Base-by-base conservation (phyloP, 2,888 invertebrate genomes). In the Neuroscelio doddi region DNA sequence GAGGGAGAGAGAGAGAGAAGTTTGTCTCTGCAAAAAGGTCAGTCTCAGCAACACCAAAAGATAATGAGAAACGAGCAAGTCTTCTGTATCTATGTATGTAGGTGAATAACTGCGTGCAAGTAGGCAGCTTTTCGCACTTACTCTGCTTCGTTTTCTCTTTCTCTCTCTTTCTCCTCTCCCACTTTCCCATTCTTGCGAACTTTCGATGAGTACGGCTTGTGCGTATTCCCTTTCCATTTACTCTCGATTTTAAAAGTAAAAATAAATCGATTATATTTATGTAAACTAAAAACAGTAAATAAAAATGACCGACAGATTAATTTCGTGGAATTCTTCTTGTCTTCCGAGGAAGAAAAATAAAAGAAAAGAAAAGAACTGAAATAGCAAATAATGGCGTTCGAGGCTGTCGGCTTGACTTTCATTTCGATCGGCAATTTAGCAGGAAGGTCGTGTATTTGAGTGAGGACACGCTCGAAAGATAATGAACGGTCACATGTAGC, bases 241-340 rank as follows among this genome's bases (percentile, higher is more conserved):
- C 75, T 80, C 77, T 76, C 79, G 75, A 78, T 79, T 75, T 76
- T 75, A 67, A 73, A 66, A 52, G 50, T 65, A 65, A 63, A 68
- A 73, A 24, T 26, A 17, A 17, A 26, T 55, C 47, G n/a, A n/a
- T n/a, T n/a, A n/a, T n/a, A n/a, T n/a, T n/a, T n/a, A n/a, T n/a
- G n/a, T n/a, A n/a, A n/a, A n/a, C n/a, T n/a, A n/a, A n/a, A n/a
- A n/a, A n/a, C n/a, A n/a, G n/a, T n/a, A n/a, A n/a, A n/a, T n/a
- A n/a, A n/a, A n/a, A n/a, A n/a, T n/a, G n/a, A n/a, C n/a, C n/a
- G n/a, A n/a, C n/a, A n/a, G n/a, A n/a, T n/a, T n/a, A n/a, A n/a
- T n/a, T 27, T 8, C 8, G 27, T 5, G 27, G 27, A 7, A 27
- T 8, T n/a, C 10, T 30, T 30, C 10, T 30, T 30, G 9, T 30